Base-by-base conservation (phyloP, 2,888 invertebrate genomes). In the Volucella bombylans region DNA sequence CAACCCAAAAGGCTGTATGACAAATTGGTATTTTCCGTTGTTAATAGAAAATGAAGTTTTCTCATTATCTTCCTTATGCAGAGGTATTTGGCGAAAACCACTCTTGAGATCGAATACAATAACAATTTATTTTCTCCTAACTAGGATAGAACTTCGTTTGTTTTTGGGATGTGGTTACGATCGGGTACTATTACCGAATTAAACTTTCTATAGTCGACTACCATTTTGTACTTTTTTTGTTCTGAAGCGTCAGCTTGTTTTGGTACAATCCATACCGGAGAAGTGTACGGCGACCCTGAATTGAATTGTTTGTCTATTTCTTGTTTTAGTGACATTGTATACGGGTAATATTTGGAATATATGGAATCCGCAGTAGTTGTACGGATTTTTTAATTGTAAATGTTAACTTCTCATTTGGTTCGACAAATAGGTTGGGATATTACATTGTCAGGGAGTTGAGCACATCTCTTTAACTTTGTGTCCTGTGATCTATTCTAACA, bases 51-150 rank as follows among this genome's bases (percentile, higher is more conserved):
- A 82, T 2, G 76, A 50, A 10, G 65, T 82, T 43, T 81, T 69
- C 52, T 76, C 71, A 6, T 59, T 71, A 31, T 82, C 76, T 14
- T 47, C 1, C 14, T 65, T 52, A 1, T 55, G 62, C 15, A 78
- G 47, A n/a, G 45, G 62, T 11, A 79, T 79, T 54, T 74, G 74
- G 52, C 79, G 79, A n/a, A 83, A 83, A 8, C 79, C 79, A 50
- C 67, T 77, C 45, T 82, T 47, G 11, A 78, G 59, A 10, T 82
- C 78, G 2, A 82, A 15, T 8, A 67, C 43, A 12, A 54, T 55
- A 82, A 82, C 11, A 6, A 52, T 50, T 54, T 78, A 11, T 38
- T 73, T 43, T 83, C 38, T 10, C 79, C 73, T 38, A 82, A 39
- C 1, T 83, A 39, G 11, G 57, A 31, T 10, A 69, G 18, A 23